These are phyloP conservation scores for Antitype chi DNA, from an alignment of 2,888 invertebrate genomes.

Conservation along the genomic window DNA sequence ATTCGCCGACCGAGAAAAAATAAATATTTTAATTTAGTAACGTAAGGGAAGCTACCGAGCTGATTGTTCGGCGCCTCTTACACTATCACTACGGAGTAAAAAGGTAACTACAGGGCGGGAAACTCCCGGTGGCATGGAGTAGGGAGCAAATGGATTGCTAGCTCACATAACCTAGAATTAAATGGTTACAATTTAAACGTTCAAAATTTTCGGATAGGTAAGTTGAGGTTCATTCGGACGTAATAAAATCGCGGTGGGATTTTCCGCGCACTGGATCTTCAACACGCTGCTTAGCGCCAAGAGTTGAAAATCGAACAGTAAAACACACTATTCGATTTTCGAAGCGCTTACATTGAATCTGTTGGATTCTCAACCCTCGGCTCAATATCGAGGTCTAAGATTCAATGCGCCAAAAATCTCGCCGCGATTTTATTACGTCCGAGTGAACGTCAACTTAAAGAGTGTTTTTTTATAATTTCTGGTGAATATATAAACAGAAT, in stretches of 20 bases:
- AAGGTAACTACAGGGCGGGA: slow-evolving; percentile 60
- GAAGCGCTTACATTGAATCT: too few species aligned
- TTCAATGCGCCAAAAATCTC: too few species aligned
- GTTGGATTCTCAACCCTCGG: too few species aligned
- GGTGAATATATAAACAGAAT: slow-evolving; percentile 4
- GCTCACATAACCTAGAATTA: background rate
- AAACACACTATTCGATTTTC: too few species aligned
- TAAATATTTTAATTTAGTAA: slow-evolving; percentile 60
- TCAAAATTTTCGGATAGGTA: background rate
- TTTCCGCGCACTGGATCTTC: too few species aligned
- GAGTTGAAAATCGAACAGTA: too few species aligned
- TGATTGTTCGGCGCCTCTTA: slow-evolving; percentile 24
- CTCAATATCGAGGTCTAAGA: too few species aligned
- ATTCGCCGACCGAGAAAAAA: slow-evolving; percentile 50
- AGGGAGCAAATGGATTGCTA: slow-evolving; percentile 29
- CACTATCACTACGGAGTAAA: slow-evolving; percentile 54
- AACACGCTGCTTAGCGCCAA: too few species aligned
- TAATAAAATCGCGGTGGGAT: too few species aligned
- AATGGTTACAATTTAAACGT: slow-evolving; percentile 6
- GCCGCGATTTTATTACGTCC: too few species aligned
- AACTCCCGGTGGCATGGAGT: slow-evolving; percentile 32
- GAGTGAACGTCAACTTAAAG: too few species aligned
- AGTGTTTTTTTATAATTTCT: background rate
- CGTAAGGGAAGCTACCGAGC: slow-evolving; percentile 23
- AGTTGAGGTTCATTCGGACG: too few species aligned